Evolutionary conservation across 2,888 invertebrate genomes (phyloP).

Genomic region (Platycheirus rosarum): DNA sequence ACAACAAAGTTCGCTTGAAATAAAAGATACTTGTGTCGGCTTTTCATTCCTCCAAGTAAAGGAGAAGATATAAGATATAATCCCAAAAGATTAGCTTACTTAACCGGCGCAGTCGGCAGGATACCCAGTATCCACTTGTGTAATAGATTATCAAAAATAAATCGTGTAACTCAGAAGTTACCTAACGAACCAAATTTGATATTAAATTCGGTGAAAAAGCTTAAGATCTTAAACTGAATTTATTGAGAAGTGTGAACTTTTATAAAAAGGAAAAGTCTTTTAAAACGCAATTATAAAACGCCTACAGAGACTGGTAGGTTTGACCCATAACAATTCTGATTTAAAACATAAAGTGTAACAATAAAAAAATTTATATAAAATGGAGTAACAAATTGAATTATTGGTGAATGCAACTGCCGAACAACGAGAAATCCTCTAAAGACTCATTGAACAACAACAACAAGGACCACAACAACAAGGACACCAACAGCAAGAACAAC

Average conservation of each 20-base stretch:
- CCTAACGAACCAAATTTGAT: not conserved
- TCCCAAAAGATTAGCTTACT: too few species aligned
- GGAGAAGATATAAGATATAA: too few species aligned
- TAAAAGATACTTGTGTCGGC: too few species aligned
- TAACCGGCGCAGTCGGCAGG: conserved; percentile 3
- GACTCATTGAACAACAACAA: not conserved
- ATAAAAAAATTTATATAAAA: not conserved
- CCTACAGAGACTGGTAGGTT: too few species aligned
- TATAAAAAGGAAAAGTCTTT: not conserved
- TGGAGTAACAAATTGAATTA: too few species aligned
- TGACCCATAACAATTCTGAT: too few species aligned
- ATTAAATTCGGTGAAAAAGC: too few species aligned
- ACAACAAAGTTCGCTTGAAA: too few species aligned
- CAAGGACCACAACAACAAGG: not conserved
- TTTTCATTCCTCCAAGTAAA: too few species aligned
- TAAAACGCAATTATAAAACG: not conserved
- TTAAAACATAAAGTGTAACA: not conserved
- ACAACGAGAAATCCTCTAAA: too few species aligned
- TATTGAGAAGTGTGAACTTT: not conserved
- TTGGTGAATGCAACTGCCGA: not conserved
- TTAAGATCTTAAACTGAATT: not conserved
- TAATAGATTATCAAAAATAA: not conserved
- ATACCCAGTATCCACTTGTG: not conserved
- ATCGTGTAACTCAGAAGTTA: not conserved
- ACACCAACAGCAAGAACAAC: too few species aligned